phyloP scores from a whole-genome alignment of 2,888 invertebrate genomes.

The Villa cingulata region DNA sequence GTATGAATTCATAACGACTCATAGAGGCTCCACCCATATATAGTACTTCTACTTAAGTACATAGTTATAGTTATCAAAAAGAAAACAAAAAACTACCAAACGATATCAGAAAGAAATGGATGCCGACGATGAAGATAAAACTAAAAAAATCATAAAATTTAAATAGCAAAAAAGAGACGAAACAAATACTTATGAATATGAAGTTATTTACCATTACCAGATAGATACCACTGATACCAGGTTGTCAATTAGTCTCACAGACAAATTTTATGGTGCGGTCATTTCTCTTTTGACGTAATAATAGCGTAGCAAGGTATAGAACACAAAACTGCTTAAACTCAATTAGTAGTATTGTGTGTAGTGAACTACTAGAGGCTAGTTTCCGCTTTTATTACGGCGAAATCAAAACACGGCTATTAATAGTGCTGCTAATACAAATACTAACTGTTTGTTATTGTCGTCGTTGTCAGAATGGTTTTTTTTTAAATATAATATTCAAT shows the following conservation, averaged over 20 bases:
- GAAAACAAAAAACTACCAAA: no score
- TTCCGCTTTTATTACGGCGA: conserved; percentile 5
- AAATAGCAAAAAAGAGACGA: background rate
- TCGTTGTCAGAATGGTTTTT: conserved; percentile 8
- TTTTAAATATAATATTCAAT: no score
- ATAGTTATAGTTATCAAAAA: no score
- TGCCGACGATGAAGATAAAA: background rate
- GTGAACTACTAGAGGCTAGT: conserved; percentile 3
- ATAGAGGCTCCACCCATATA: no score
- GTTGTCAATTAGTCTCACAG: conserved; percentile 4
- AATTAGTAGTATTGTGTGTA: no score
- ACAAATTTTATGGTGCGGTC: background rate
- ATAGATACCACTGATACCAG: no score
- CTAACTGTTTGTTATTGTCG: background rate
- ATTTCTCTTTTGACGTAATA: background rate
- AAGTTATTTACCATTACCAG: conserved; percentile 1
- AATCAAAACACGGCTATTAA: no score
- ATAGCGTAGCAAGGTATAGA: no score
- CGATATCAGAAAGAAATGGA: background rate
- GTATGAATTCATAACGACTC: no score
- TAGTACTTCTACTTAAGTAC: no score
- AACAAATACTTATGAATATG: background rate
- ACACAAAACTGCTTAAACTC: no score
- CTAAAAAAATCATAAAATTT: background rate
- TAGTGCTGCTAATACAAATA: no score